These are phyloP conservation scores for Drosophila anomalata DNA, from an alignment of 2,888 invertebrate species.

Conservation along the genomic window DNA sequence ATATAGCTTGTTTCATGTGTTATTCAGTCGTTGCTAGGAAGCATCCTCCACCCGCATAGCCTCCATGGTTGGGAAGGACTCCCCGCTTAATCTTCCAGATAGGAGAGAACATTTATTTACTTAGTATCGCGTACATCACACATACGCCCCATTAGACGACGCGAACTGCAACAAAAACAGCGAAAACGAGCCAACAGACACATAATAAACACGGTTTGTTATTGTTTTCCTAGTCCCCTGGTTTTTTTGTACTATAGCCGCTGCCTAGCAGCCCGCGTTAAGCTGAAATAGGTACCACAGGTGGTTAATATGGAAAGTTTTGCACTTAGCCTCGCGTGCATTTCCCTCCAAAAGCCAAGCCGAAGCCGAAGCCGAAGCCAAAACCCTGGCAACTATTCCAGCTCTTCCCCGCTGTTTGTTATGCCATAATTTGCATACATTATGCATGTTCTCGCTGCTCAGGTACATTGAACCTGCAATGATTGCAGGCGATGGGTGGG, in stretches of 20 bases:
- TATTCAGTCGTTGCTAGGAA: constrained; percentile 51
- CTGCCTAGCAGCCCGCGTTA: constrained; percentile 2
- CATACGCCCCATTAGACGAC: constrained; percentile 72
- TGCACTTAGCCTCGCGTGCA: constrained; percentile 67
- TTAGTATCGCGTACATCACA: constrained; percentile 66
- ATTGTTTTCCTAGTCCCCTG: constrained; percentile 22
- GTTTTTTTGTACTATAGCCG: constrained; percentile 8
- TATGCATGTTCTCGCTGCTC: constrained; percentile 67
- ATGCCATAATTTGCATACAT: constrained; percentile 76
- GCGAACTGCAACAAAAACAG: constrained; percentile 2
- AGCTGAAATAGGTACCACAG: constrained; percentile 51
- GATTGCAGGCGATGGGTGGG: constrained; percentile 45
- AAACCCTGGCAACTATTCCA: constrained; percentile 11
- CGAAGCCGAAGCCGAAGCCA: background rate
- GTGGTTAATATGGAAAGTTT: constrained; percentile 76
- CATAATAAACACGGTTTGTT: constrained; percentile 62
- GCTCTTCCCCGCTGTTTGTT: constrained; percentile 44
- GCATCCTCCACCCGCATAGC: too few species aligned
- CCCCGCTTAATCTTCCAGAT: background rate
- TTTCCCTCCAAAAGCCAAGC: constrained; percentile 12
- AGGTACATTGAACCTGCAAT: constrained; percentile 74
- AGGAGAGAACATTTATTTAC: constrained; percentile 64
- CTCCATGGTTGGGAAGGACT: too few species aligned
- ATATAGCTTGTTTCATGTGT: constrained; percentile 44
- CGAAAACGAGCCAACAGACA: constrained; percentile 38